Evolutionary conservation across 2,888 invertebrate species (phyloP), one percentile per base, ranked within the genome.

Genomic region (Drosophila merina): DNA sequence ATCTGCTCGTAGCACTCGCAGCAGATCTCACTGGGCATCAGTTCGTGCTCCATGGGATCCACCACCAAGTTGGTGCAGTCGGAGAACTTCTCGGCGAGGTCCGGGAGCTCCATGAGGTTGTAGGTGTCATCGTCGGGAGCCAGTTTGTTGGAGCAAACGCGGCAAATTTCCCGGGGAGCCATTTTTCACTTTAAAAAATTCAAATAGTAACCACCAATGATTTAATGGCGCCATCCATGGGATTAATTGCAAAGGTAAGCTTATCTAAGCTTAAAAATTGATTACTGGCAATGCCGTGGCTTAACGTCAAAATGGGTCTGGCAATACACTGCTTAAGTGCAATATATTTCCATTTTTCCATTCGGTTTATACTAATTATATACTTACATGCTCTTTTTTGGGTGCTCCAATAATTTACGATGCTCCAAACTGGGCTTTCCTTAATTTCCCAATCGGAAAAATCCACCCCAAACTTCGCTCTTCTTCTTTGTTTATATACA

Each of bases 81-180:
- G 4, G 64, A 72, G 20, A 89, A 77, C 60, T 89, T 90, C 7
- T 77, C 74, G 9, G 75, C 81, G 28, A 90, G 50, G 10, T 79
- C 73, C 0, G 75, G 57, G 4, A 75, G 71, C 3, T 77, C 57
- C 1, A 76, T 67, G 58, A 86, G 56, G 26, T 83, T 81, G n/a
- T 69, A 86, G n/a, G 25, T 40, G 4, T 14, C 36, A 1, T 52
- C 28, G 0, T 47, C 57, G 3, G 33, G 9, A 3, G 45, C 45
- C 9, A 76, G 44, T 3, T 48, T 40, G 47, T 60, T 63, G 56
- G 55, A 78, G 59, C 83, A 83, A 4, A 75, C 71, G 14, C 83
- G 88, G 45, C 83, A 83, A 36, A 69, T 79, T 20, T 38, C 42
- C 14, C 60, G 31, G 2, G 9, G 76, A 48, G 70, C 30, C 48